Evolutionary conservation across 2,797 vertebrate species (phyloP).

Genomic region (Cryptoprocta ferox): DNA sequence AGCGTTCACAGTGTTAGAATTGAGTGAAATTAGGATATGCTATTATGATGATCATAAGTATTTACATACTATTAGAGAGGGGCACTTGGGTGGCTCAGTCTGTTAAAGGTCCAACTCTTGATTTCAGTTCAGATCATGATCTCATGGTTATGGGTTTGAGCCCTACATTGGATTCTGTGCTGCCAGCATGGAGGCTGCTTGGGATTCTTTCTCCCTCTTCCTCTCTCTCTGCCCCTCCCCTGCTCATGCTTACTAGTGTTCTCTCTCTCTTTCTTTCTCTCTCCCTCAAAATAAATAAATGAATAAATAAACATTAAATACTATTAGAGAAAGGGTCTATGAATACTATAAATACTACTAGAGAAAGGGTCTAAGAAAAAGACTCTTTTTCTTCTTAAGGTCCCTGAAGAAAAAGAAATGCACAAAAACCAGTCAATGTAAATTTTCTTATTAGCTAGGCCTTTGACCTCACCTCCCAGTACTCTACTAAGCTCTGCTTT

Average conservation of each 20-base stretch:
- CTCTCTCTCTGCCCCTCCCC: no score
- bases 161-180: no score
- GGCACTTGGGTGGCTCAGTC: background rate
- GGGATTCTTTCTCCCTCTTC: no score
- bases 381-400: background rate
- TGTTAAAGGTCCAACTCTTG: no score
- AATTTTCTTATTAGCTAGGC: background rate
- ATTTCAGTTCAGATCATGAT: no score
- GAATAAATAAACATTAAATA: background rate
- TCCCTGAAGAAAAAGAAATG: background rate
- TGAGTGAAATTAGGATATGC: background rate
- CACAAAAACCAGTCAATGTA: background rate
- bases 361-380: background rate
- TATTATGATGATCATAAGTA: background rate
- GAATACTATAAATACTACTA: background rate
- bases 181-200: no score
- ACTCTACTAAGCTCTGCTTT: background rate
- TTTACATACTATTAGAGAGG: background rate
- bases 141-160: no score
- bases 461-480: background rate
- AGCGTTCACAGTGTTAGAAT: background rate
- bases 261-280: no score
- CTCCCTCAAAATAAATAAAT: no score
- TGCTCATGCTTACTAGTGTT: no score
- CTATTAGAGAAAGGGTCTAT: background rate